These are phyloP conservation scores for Xenopus petersii DNA, from an alignment of 2,797 vertebrate genomes.

Conservation along the genomic window DNA sequence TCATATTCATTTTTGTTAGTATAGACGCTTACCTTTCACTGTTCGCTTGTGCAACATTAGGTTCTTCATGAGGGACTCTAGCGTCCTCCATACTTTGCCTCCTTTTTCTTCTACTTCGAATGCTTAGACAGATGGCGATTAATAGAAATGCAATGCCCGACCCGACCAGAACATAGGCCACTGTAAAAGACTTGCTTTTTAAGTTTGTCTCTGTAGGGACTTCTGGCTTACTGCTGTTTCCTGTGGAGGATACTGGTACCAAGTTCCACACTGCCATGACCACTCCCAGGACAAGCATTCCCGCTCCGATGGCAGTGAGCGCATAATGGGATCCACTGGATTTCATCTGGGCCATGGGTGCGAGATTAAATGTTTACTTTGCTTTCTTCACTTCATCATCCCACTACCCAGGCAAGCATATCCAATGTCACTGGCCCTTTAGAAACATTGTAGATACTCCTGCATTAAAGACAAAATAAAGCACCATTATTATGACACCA, in stretches of 20 bases:
- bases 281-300: conserved; percentile 85
- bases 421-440: too few relatives aligned
- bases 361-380: too few relatives aligned
- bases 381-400: conserved; percentile 12
- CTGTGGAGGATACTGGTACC: conserved; percentile 62
- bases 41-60: conserved; percentile 18
- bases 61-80: conserved; percentile 28
- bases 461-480: too few relatives aligned
- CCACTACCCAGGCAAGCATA: neutral
- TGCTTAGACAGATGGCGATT: conserved; percentile 79
- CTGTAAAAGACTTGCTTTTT: conserved; percentile 78
- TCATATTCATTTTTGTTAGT: too few relatives aligned
- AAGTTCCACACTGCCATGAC: conserved; percentile 95
- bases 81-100: conserved; percentile 51
- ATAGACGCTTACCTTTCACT: conserved; percentile 65
- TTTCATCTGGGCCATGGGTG: conserved; percentile 67
- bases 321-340: conserved; percentile 85
- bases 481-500: too few relatives aligned
- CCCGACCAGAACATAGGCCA: conserved; percentile 87
- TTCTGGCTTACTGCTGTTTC: conserved; percentile 65
- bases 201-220: conserved; percentile 21
- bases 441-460: too few relatives aligned
- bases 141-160: conserved; percentile 77
- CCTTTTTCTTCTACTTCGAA: conserved; percentile 74
- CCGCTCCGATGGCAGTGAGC: conserved; percentile 87